Base-by-base conservation (phyloP, 2,113 vertebrate genomes). In the Phrynosoma platyrhinos region DNA sequence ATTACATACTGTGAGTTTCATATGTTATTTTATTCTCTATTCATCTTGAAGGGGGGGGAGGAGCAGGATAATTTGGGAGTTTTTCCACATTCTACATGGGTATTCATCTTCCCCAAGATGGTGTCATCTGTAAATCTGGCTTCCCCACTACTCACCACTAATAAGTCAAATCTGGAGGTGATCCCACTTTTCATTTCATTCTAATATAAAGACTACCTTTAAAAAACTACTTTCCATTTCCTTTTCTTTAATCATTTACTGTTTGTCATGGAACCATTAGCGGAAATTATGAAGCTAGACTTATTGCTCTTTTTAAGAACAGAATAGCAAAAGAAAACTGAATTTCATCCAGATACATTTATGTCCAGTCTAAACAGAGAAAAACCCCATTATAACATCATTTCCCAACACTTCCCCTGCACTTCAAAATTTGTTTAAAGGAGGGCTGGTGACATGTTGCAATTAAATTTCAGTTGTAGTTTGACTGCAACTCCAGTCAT, bases 211-310 rank as follows among this genome's bases (percentile, higher is more conserved):
- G 36, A 64, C 10, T 42, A 2, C 23, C 12, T 32, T 69, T 25
- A 27, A 27, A 69, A 27, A 69, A 75, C 32, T 69, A 52, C 25
- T 14, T 42, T 75, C 68, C 25, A 75, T 40, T 84, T 84, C 52
- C 25, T 84, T 27, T 84, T 84, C 40, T 76, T 84, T 75, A 84
- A 75, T 14, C 72, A 84, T n/a, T 84, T 72, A 74, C 21, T 84
- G 82, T 53, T 83, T 69, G 53, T n/a, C 79, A 81, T 14, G 32
- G 79, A 81, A 81, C 6, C 20, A 32, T 82, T 66, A 36, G 21
- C 40, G 2, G 69, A 72, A 30, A 72, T n/a, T n/a, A 10, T 32
- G 69, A n/a, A 72, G 23, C 68, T 27, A 71, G 69, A 12, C 14
- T 72, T 20, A 76, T 23, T 8, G 20, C 8, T 3, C 16, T 13